These are phyloP conservation scores for Drosophila dunni DNA, from an alignment of 1,140 invertebrate species.

Conservation along the genomic window DNA sequence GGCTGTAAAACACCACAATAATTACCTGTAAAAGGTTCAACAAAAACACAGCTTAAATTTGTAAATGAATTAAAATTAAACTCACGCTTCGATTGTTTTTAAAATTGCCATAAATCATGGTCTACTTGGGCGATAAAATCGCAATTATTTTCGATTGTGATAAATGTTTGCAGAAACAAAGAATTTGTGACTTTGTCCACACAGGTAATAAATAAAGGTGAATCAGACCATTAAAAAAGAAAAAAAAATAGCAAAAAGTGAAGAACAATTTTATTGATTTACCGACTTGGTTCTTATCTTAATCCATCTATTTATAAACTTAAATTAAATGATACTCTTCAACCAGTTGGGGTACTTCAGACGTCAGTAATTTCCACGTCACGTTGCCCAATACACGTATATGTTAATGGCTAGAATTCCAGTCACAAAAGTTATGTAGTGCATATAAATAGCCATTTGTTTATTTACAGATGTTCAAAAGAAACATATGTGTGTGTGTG, in stretches of 20 bases:
- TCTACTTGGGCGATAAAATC: not conserved
- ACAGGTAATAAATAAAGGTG: conserved; percentile 12
- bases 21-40: no score
- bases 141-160: not conserved
- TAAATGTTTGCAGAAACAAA: conserved; percentile 11
- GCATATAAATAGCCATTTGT: conserved; percentile 12
- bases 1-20: not conserved
- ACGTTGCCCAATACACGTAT: not conserved
- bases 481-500: not conserved
- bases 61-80: not conserved
- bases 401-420: not conserved
- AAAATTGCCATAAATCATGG: not conserved
- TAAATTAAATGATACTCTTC: conserved; percentile 18
- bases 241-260: conserved; percentile 4
- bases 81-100: not conserved
- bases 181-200: conserved; percentile 5
- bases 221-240: conserved; percentile 1
- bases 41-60: not conserved
- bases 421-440: conserved; percentile 3
- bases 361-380: conserved; percentile 5
- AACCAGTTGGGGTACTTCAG: not conserved
- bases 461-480: not conserved
- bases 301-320: conserved; percentile 24
- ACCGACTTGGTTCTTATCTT: conserved; percentile 9
- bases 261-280: conserved; percentile 15